Percentiles rank a stretch among this genome's conserved stretches.
Evolutionary conservation across 1,140 invertebrate genomes (phyloP).

Genomic region (Colletes gigas): DNA sequence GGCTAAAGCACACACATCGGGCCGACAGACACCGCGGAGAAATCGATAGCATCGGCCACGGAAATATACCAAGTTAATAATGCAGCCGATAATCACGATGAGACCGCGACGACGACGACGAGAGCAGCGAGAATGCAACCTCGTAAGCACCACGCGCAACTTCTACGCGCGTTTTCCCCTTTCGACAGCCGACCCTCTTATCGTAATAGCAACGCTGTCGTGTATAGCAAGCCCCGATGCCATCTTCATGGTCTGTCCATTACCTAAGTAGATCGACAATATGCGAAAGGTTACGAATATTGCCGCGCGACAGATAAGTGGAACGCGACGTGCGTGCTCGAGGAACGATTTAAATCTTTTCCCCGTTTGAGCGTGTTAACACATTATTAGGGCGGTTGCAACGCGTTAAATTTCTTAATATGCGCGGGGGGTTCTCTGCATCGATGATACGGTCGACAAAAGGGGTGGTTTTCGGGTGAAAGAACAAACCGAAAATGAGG

Average conservation of each 20-base stretch:
- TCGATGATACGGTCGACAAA: too few relatives aligned
- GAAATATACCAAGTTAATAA: conserved; percentile 75
- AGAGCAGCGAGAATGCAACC: background rate
- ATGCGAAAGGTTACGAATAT: conserved; percentile 23
- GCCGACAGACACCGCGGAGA: conserved; percentile 63
- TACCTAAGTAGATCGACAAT: conserved; percentile 31
- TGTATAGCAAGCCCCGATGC: background rate
- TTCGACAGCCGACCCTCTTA: background rate
- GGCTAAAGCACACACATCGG: conserved; percentile 58
- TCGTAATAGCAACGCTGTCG: conserved; percentile 12
- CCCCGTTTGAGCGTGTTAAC: too few relatives aligned
- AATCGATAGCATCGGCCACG: conserved; percentile 66
- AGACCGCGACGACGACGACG: conserved; percentile 8
- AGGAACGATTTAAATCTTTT: background rate
- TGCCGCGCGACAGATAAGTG: conserved; percentile 6
- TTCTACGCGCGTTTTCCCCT: background rate
- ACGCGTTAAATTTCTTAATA: too few relatives aligned
- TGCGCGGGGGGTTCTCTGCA: too few relatives aligned
- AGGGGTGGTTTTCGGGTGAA: too few relatives aligned
- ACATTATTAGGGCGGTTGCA: too few relatives aligned
- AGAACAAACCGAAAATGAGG: too few relatives aligned
- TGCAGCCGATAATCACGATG: conserved; percentile 70
- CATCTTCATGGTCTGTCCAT: conserved; percentile 13
- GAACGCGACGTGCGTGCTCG: background rate
- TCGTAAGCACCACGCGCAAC: too few relatives aligned